Conservation (phyloP, 1,140 invertebrate genomes). For the Littorina saxatilis region DNA sequence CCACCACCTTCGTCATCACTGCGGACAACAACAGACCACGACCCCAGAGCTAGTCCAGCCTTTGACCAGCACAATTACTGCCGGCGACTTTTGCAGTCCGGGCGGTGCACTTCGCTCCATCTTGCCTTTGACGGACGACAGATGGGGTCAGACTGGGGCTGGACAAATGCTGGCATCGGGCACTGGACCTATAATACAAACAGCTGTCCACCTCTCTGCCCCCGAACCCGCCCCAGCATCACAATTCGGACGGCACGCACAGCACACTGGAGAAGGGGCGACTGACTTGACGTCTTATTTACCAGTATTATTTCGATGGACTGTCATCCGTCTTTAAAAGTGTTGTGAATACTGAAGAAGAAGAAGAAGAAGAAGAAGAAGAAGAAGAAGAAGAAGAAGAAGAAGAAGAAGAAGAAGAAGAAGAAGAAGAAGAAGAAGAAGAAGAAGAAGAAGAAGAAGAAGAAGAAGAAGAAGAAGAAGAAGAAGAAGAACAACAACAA, state of each 20-base stretch:
- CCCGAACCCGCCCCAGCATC: background rate
- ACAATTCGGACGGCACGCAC: slow-evolving; percentile 15
- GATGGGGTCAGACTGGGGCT: background rate
- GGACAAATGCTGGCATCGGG: slow-evolving; percentile 6
- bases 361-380: slow-evolving; percentile 38
- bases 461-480: slow-evolving; percentile 40
- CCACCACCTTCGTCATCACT: too few relatives aligned
- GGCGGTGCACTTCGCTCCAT: background rate
- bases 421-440: slow-evolving; percentile 34
- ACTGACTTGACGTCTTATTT: background rate
- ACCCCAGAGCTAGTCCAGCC: too few relatives aligned
- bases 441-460: slow-evolving; percentile 40
- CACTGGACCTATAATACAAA: slow-evolving; percentile 24
- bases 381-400: slow-evolving; percentile 36
- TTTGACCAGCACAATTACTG: too few relatives aligned
- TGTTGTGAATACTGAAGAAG: too few relatives aligned
- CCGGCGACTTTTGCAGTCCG: too few relatives aligned
- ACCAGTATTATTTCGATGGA: background rate
- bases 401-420: slow-evolving; percentile 37
- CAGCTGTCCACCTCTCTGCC: slow-evolving; percentile 18
- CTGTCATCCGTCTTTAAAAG: slow-evolving; percentile 9
- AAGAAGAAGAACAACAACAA: slow-evolving; percentile 38
- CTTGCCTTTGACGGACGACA: background rate
- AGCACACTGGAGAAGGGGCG: background rate
- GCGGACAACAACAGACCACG: too few relatives aligned